Base-by-base conservation (phyloP, 2,797 vertebrate genomes). In the Limnodromus scolopaceus region DNA sequence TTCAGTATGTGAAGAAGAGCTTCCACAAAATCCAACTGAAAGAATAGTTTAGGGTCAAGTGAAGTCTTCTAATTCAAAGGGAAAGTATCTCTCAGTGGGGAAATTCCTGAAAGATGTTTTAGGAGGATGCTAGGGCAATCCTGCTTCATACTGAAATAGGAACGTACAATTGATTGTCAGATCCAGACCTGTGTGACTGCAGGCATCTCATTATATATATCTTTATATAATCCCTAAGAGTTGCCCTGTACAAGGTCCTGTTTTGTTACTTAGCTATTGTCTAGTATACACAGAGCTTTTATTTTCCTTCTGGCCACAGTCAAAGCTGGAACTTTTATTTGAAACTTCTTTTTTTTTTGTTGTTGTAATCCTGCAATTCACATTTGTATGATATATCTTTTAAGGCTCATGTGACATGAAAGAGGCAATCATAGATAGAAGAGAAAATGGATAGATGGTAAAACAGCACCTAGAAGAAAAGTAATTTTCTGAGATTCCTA, bases 401-500 rank as follows among this genome's bases (percentile, higher is more conserved):
- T 86, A 78, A 90, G 54, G 51, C 55, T 92, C 45, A 34, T 11
- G 46, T 46, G 61, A 57, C 24, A 38, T 4, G 16, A 41, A 36
- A 32, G 49, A 82, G 22, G 41, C 20, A 55, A 76, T 49, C 0
- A 0, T 10, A 93, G 95, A 97, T 84, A 94, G 74, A 95, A 72
- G 53, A 49, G 19, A 83, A 79, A 93, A 94, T 51, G 70, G 92
- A 78, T 82, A 49, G 84, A 54, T 34, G 43, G 71, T 74, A 78
- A 79, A 93, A 92, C 45, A 74, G 15, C 64, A 71, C 10, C 24
- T 32, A 82, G 77, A 89, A 94, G 60, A 70, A 70, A 95, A 89
- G 87, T 89, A 80, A 39, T 95, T 97, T 95, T 85, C 63, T 34
- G 68, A 93, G 95, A 91, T 87, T 84, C 71, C 61, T 89, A 87